Evolutionary conservation across 2,888 invertebrate genomes (phyloP), one percentile per base, ranked within the genome.

Genomic region (Sclerodermus sp.): DNA sequence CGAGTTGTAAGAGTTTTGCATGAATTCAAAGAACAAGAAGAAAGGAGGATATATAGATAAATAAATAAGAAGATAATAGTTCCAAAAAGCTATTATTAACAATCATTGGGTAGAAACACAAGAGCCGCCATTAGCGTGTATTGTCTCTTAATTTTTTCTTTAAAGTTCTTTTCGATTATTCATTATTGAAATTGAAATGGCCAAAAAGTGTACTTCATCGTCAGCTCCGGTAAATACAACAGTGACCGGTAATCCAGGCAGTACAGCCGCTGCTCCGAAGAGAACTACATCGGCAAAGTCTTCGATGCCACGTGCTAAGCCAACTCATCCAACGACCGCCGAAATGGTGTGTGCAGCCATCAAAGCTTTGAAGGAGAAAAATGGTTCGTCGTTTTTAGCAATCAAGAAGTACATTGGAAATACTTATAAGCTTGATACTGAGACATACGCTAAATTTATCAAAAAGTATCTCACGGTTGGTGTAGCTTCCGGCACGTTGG

Each of bases 381-480:
- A 81, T 50, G 87, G 87, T 17, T 85, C 84, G 0, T 84, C 84
- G 1, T 66, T 74, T 60, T 79, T 71, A 68, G 83, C 83, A 2
- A 85, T 86, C 70, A 86, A 85, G 73, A 87, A 86, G 68, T 86
- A 84, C 74, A 81, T 87, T 51, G 74, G 80, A 6, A 79, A 80
- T 29, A 83, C 81, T 50, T 84, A 86, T 80, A 83, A 82, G 55
- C 78, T 85, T 9, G 85, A 85, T 68, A 79, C 80, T 1, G 82
- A 83, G 57, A 85, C 83, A 62, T 68, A 82, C 43, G 79, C 82
- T 1, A 81, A 81, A 4, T 84, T 81, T 74, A 85, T 87, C 62
- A 83, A 82, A 58, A 84, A 83, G 56, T 84, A 82, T 60, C 62
- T 86, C 49, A 85, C 83, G 68, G 71, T 74, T 15, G 83, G 83